Base-by-base conservation (phyloP, 2,888 invertebrate species). In the Gymnocheta viridis region DNA sequence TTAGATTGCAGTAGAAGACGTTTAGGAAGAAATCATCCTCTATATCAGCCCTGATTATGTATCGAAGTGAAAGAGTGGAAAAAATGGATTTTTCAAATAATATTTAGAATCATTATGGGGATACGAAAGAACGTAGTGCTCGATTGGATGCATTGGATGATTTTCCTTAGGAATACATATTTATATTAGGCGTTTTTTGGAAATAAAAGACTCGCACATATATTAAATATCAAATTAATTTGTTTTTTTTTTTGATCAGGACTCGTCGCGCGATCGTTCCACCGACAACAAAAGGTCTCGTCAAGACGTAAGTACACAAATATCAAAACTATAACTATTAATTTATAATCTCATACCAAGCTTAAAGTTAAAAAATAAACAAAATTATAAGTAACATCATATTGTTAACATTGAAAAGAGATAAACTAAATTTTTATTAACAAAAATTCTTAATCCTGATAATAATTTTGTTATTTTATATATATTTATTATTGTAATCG, bases 271-370 rank as follows among this genome's bases (percentile, higher is more conserved):
- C 10, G 92, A 92, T 87, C 91, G 92, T 12, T 88, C 86, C 12
- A 89, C 90, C 85, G 92, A 91, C 35, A 88, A 91, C 17, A 92
- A 92, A 80, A 89, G 92, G 44, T 89, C 91, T 14, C 91, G 92
- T 10, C 88, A 88, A 88, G 92, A 92, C 88, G 91, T 91, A 91
- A 91, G 91, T 88, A 86, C n/a, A 60, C 2, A 67, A n/a, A 67
- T 12, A 27, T 27, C n/a, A 35, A 56, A 49, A 35, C 9, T 29
- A n/a, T n/a, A 69, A 62, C 14, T n/a, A 62, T 38, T 62, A n/a
- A 49, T 44, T 27, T 66, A 17, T 47, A 70, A 58, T 51, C 5
- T 32, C 49, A 76, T 64, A 64, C 4, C 32, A 64, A 58, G 56
- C 69, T 79, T 41, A 67, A 73, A 60, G 12, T 67, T 22, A 17